phyloP scores from a whole-genome alignment of 2,797 vertebrate genomes.

The Harpagifer antarcticus region DNA sequence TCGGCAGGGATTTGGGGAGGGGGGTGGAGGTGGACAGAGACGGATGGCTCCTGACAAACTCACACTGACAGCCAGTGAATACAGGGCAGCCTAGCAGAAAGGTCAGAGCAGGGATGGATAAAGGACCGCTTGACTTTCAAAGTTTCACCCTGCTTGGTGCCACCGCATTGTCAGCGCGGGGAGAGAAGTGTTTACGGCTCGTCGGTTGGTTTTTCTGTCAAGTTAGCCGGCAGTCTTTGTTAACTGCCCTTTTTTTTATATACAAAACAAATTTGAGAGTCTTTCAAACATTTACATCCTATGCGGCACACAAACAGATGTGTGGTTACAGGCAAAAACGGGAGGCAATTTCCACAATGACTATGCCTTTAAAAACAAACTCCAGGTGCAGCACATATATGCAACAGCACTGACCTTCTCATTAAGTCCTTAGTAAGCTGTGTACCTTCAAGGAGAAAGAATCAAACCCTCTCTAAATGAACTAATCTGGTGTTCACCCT shows the following conservation, averaged over 20 bases:
- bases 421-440: constrained; percentile 65
- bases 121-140: constrained; percentile 86
- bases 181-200: constrained; percentile 68
- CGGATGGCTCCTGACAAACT: constrained; percentile 85
- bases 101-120: constrained; percentile 85
- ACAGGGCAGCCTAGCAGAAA: constrained; percentile 86
- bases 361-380: constrained; percentile 22
- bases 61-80: constrained; percentile 85
- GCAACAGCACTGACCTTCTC: constrained; percentile 57
- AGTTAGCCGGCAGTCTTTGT: constrained; percentile 14
- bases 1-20: constrained; percentile 83
- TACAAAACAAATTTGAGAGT: background rate
- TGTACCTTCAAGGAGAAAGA: constrained; percentile 70
- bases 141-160: constrained; percentile 80
- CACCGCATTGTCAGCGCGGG: constrained; percentile 61
- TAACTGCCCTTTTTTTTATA: constrained; percentile 18
- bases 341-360: constrained; percentile 23
- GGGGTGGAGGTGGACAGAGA: constrained; percentile 84
- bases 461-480: constrained; percentile 76
- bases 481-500: constrained; percentile 78
- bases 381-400: constrained; percentile 49
- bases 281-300: constrained; percentile 23
- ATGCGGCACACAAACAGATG: background rate
- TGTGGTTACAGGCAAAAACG: constrained; percentile 12
- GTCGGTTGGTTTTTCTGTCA: constrained; percentile 64